Base-by-base conservation (phyloP, 1,140 invertebrate species). In the Drosophila arizonae region DNA sequence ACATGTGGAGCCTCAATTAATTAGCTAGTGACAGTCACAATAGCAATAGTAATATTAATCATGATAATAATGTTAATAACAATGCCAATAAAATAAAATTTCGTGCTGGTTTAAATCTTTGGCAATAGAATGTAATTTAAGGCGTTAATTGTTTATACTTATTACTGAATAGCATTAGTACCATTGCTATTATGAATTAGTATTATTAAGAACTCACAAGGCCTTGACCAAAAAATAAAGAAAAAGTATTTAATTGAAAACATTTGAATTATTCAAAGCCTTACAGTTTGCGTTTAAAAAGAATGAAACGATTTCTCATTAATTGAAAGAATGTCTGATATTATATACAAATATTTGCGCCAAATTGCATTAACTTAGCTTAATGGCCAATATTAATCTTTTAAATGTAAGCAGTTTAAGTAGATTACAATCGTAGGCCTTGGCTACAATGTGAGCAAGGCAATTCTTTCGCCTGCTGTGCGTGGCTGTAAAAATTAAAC, bases 381-480 rank as follows among this genome's bases (percentile, higher is more conserved):
- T 61, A 54, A 68, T 68, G 61, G 66, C 56, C 39, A 51, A 21
- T 60, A 67, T 67, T 43, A 41, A 48, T 67, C 65, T 58, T 15
- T 41, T 4, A 26, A 56, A 55, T 66, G 30, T 66, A 48, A 56
- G 52, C 52, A 56, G 13, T 58, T 67, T 36, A 36, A 13, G 28
- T 26, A 43, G n/a, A 67, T 52, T 43, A 64, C 30, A 65, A n/a
- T 55, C 6, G 43, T 21, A 36, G 9, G 4, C 8, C 15, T 54
- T 60, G 17, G 57, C 57, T 26, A 17, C 17, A 17, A 17, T 17
- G 17, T 17, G 17, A 17, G 1, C 17, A 17, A 17, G 17, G 11
- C 26, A 30, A 46, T 54, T 15, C 13, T 54, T 17, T 50, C 1
- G 45, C 58, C 58, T n/a, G 28, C 58, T 62, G 58, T 60, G 57